These are phyloP conservation scores for Caenorhabditis imperialis DNA, from an alignment of 2,888 invertebrate genomes.

Conservation along the genomic window DNA sequence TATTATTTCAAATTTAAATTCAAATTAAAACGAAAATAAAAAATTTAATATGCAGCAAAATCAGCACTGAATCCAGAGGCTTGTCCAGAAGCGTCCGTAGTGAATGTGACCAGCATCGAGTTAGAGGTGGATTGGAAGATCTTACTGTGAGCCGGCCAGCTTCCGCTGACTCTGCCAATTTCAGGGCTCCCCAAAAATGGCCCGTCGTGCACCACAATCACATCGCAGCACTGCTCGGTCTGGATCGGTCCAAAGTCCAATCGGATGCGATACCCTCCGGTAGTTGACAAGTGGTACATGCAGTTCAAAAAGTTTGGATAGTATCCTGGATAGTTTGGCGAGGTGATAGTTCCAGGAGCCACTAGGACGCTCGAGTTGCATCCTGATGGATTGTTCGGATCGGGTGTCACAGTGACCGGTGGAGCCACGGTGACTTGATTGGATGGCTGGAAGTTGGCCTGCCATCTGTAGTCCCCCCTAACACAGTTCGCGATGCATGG, in stretches of 20 bases:
- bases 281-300: conserved; percentile 39
- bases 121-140: conserved; percentile 33
- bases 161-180: conserved; percentile 42
- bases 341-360: conserved; percentile 47
- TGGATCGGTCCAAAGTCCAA: conserved; percentile 28
- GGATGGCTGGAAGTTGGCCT: conserved; percentile 42
- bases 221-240: conserved; percentile 55
- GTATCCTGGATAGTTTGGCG: conserved; percentile 41
- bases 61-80: conserved; percentile 42
- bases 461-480: conserved; percentile 30
- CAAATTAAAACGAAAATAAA: too few species aligned
- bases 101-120: conserved; percentile 44
- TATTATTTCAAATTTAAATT: too few species aligned
- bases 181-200: conserved; percentile 26
- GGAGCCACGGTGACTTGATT: conserved; percentile 20
- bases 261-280: conserved; percentile 31
- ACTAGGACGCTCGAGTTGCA: conserved; percentile 37
- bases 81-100: conserved; percentile 45
- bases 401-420: conserved; percentile 44
- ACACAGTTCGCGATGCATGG: conserved; percentile 32
- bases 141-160: conserved; percentile 15
- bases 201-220: conserved; percentile 45
- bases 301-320: conserved; percentile 52
- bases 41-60: conserved; percentile 26
- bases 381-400: conserved; percentile 42